Evolutionary conservation across 2,888 invertebrate species (phyloP).

Genomic region (Temnothorax rugatulus): DNA sequence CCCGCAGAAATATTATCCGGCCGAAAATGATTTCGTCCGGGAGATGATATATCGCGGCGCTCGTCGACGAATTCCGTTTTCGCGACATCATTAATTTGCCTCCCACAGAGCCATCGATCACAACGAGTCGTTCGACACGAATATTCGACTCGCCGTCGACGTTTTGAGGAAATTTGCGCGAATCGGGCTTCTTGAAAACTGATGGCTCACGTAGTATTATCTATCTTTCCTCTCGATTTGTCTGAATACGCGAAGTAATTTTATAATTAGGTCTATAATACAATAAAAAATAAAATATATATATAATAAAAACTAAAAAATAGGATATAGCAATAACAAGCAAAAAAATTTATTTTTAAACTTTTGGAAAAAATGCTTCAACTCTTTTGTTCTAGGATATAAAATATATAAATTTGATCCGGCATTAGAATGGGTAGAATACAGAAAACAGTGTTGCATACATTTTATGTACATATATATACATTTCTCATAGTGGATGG

Average conservation of each 20-base stretch:
- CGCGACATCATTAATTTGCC: constrained; percentile 71
- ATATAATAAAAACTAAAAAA: background rate
- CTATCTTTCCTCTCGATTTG: background rate
- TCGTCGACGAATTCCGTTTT: constrained; percentile 52
- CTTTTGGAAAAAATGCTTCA: background rate
- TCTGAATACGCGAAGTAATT: background rate
- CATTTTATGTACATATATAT: background rate
- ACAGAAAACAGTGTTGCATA: background rate
- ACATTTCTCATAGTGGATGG: background rate
- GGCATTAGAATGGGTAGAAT: background rate
- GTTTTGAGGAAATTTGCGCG: constrained; percentile 4
- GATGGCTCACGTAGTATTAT: constrained; percentile 11
- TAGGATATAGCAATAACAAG: background rate
- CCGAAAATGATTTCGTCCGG: constrained; percentile 64
- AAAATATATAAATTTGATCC: background rate
- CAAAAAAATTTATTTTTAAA: background rate
- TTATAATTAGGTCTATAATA: background rate
- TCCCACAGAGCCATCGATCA: constrained; percentile 68
- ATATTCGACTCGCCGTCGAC: constrained; percentile 22
- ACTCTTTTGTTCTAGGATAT: background rate
- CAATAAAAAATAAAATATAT: background rate
- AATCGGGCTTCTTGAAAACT: background rate
- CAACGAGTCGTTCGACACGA: constrained; percentile 18
- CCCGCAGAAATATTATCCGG: constrained; percentile 66
- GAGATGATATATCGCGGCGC: constrained; percentile 67